Conservation (phyloP, 2,888 invertebrate genomes). For the Galeruca laticollis region DNA sequence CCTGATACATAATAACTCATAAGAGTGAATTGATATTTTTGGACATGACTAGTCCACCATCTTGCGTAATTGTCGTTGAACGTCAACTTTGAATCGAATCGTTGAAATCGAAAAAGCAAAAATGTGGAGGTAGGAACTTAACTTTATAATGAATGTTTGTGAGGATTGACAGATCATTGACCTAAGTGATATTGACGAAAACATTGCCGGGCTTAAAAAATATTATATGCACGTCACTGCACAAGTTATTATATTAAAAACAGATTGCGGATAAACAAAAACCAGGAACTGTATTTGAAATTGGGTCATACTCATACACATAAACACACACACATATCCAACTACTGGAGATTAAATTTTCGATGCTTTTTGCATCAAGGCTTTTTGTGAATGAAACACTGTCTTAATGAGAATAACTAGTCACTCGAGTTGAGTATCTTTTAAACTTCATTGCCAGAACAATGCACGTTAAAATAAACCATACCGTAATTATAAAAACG, state of each 20-base stretch:
- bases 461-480: slow-evolving; percentile 6
- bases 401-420: slow-evolving; percentile 16
- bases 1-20: too few species aligned
- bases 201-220: too few species aligned
- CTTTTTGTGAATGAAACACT: slow-evolving; percentile 37
- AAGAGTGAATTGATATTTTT: too few species aligned
- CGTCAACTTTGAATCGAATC: too few species aligned
- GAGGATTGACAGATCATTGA: too few species aligned
- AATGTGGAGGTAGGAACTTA: too few species aligned
- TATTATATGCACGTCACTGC: neutral
- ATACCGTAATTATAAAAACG: neutral
- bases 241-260: slow-evolving; percentile 28
- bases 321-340: slow-evolving; percentile 10
- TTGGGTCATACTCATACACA: slow-evolving; percentile 25
- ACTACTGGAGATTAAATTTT: slow-evolving; percentile 14
- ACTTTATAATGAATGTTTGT: too few species aligned
- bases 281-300: slow-evolving; percentile 37
- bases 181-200: too few species aligned
- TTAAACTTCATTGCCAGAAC: neutral
- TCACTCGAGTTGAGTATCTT: slow-evolving; percentile 5
- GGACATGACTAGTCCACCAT: too few species aligned
- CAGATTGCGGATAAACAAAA: slow-evolving; percentile 37
- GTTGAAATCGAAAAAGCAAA: too few species aligned
- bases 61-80: too few species aligned
- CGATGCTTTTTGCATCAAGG: slow-evolving; percentile 39